Conservation (phyloP, 2,888 invertebrate genomes). For the Nephrotoma appendiculata region DNA sequence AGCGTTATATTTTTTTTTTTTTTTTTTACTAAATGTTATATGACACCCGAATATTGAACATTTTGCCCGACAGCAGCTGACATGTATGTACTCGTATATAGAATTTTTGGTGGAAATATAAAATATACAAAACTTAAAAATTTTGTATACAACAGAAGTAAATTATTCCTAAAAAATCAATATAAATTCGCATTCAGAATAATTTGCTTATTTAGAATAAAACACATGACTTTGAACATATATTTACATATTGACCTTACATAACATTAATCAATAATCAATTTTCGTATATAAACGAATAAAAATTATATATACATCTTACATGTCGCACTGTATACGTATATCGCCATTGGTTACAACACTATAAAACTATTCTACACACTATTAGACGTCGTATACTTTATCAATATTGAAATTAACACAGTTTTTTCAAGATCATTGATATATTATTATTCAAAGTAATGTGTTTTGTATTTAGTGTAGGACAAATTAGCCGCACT, state of each 20-base stretch:
- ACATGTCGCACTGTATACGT: background rate
- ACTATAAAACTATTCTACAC: too few species aligned
- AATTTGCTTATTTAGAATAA: background rate
- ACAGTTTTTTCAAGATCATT: background rate
- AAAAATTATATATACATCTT: background rate
- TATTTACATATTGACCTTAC: background rate
- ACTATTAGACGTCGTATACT: background rate
- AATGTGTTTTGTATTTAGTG: background rate
- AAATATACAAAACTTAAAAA: background rate
- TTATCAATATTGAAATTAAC: background rate
- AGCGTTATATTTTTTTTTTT: background rate
- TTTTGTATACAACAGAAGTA: background rate
- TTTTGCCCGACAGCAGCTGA: background rate
- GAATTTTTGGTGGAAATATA: background rate
- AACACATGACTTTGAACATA: background rate
- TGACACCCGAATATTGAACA: background rate
- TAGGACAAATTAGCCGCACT: background rate
- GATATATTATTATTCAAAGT: background rate
- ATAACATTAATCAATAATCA: background rate
- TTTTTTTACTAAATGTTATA: background rate
- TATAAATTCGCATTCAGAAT: background rate
- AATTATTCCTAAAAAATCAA: background rate
- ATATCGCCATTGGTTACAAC: background rate
- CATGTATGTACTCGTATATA: background rate
- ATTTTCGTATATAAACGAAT: background rate